Base-by-base conservation (phyloP, 2,888 invertebrate species). In the Koerneria pararmatus region DNA sequence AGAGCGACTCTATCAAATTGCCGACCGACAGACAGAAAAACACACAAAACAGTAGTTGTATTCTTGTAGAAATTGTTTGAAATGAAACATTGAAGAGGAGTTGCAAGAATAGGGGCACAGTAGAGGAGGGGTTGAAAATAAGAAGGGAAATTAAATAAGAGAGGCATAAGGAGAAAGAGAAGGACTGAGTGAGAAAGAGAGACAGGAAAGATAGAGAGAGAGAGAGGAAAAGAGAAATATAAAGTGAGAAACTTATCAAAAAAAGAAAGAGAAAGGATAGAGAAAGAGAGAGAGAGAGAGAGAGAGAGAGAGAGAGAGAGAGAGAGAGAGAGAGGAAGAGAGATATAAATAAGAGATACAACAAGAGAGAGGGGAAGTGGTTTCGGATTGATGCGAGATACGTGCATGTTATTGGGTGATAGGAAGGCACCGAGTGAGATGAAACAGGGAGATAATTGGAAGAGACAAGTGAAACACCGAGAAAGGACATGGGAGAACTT, bases 401-500 rank as follows among this genome's bases (percentile, higher is more conserved):
- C 27, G 56, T 19, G 35, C 1, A 34, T 22, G 34, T 22, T 34
- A 57, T 34, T 34, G 35, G 15, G 4, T n/a, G 49, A 15, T 24
- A 6, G 49, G 27, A 11, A 22, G 57, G 35, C 37, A 57, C 34
- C 35, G 34, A 37, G 57, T 35, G 57, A 37, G 15, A 57, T 37
- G 34, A 34, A 57, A 15, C 11, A 27, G 1, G 29, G 3, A 0
- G 57, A 35, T 57, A 34, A 22, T 11, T 34, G 6, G 24, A n/a
- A 34, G n/a, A 22, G 57, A 22, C 11, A 15, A 24, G 11, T 11
- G 1, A 53, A 31, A 31, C 8, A 31, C 27, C 24, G 51, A 24
- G 48, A 48, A 48, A 4, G 8, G 48, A 48, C 48, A 24, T 3
- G 24, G 3, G 15, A 3, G 15, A 24, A 22, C 29, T n/a, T 6